Evolutionary conservation across 2,888 invertebrate genomes (phyloP).

Genomic region (Lottia gigantea): DNA sequence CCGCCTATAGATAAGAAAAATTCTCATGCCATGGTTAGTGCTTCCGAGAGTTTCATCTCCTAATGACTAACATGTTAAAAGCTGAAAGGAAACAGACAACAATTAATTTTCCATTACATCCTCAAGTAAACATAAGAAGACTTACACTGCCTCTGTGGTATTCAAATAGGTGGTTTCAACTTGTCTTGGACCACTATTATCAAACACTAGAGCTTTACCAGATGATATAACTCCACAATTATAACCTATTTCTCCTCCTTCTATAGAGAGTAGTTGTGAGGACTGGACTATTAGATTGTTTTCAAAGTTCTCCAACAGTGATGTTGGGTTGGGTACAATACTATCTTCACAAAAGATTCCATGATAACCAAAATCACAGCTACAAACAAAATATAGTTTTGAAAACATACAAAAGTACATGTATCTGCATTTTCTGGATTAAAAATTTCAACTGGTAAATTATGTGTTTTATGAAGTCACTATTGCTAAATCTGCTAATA

Average conservation of each 20-base stretch:
- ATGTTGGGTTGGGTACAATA: conserved; percentile 42
- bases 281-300: conserved; percentile 37
- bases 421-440: too few species aligned
- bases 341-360: conserved; percentile 60
- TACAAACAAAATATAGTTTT: conserved; percentile 30
- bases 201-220: conserved; percentile 66
- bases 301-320: conserved; percentile 52
- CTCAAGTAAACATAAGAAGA: too few species aligned
- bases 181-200: conserved; percentile 55
- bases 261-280: conserved; percentile 43
- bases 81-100: conserved; percentile 36
- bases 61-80: conserved; percentile 66
- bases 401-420: background rate
- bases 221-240: conserved; percentile 65
- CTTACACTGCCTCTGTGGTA: conserved; percentile 60
- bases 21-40: too few species aligned
- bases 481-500: too few species aligned
- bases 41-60: too few species aligned
- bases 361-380: conserved; percentile 67
- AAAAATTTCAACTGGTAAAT: too few species aligned
- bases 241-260: conserved; percentile 60
- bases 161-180: conserved; percentile 63
- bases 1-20: too few species aligned
- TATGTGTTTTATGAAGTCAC: too few species aligned
- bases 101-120: too few species aligned